Base-by-base conservation (phyloP, 2,113 vertebrate species). In the Theropithecus gelada region DNA sequence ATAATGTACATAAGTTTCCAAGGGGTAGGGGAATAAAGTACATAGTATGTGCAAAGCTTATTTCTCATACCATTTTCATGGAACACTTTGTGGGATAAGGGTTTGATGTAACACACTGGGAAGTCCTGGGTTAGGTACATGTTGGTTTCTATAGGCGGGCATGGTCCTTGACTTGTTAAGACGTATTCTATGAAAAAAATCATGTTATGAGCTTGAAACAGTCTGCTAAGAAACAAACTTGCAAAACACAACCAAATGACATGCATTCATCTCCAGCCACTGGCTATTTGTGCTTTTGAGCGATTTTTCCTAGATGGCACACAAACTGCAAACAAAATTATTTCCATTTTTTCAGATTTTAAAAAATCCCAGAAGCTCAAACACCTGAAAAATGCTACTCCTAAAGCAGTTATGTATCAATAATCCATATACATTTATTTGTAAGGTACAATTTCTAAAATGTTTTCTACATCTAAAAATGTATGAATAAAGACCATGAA, bases 371-470 rank as follows among this genome's bases (percentile, higher is more conserved):
- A 87, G 76, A 94, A 87, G 43, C 27, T 64, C 78, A 55, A 90
- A 86, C 50, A 83, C 12, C 10, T 89, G 76, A 97, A 79, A 93
- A 95, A 76, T 73, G 40, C 45, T 75, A 38, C 23, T 88, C 12
- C n/a, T 75, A 68, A 59, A 82, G 48, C 23, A 5, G 38, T 30
- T 40, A 59, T 61, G 2, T 52, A 96, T 68, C 27, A 79, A 80
- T 40, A 48, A 92, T 66, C 38, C 27, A 95, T 94, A 68, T 82
- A 90, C 61, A 88, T 80, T 94, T 72, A 86, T 72, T 27, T 86
- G 0, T 86, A 94, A 93, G 17, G 32, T 72, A 11, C 2, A 92
- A 89, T 52, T 90, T 94, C 61, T 84, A 94, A 95, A 97, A 50
- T 81, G 17, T 75, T 92, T 93, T 93, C 59, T 96, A 7, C 18